phyloP scores from a whole-genome alignment of 2,888 invertebrate genomes.

The Zonitis immaculata region DNA sequence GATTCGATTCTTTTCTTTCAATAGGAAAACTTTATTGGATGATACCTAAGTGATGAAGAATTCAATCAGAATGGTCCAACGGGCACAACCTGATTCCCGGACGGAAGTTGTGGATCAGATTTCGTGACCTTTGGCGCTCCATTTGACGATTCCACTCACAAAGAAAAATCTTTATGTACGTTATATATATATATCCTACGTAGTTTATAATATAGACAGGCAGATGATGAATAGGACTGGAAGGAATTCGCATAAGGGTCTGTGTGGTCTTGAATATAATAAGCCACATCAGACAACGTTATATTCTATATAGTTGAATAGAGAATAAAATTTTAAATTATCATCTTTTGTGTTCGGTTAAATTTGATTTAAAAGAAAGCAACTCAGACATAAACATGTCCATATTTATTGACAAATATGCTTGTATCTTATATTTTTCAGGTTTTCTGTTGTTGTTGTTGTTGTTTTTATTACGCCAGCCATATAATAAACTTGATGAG shows the following conservation, averaged over 20 bases:
- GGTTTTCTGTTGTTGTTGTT: not conserved
- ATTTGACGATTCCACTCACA: slow-evolving; percentile 42
- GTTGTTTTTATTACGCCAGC: not conserved
- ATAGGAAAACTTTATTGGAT: slow-evolving; percentile 17
- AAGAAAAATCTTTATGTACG: slow-evolving; percentile 35
- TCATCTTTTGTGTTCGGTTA: not conserved
- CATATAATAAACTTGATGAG: too few relatives aligned
- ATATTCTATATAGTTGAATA: too few relatives aligned
- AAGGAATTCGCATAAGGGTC: slow-evolving; percentile 36
- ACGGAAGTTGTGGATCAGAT: slow-evolving; percentile 40
- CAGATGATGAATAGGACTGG: slow-evolving; percentile 40
- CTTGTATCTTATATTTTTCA: not conserved
- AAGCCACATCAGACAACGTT: slow-evolving; percentile 30
- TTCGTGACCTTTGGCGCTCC: slow-evolving; percentile 41
- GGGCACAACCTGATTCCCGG: slow-evolving; percentile 32
- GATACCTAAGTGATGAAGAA: slow-evolving; percentile 31
- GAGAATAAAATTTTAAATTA: not conserved
- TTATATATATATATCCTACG: too few relatives aligned
- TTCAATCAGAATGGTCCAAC: slow-evolving; percentile 34
- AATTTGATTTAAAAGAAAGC: not conserved
- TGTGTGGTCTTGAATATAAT: slow-evolving; percentile 41
- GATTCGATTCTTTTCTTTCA: not conserved
- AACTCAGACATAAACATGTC: not conserved
- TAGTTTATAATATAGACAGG: not conserved
- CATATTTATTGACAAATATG: not conserved